These are phyloP conservation scores for Eudasyphora cyanicolor DNA, from an alignment of 2,888 invertebrate species.

Conservation along the genomic window DNA sequence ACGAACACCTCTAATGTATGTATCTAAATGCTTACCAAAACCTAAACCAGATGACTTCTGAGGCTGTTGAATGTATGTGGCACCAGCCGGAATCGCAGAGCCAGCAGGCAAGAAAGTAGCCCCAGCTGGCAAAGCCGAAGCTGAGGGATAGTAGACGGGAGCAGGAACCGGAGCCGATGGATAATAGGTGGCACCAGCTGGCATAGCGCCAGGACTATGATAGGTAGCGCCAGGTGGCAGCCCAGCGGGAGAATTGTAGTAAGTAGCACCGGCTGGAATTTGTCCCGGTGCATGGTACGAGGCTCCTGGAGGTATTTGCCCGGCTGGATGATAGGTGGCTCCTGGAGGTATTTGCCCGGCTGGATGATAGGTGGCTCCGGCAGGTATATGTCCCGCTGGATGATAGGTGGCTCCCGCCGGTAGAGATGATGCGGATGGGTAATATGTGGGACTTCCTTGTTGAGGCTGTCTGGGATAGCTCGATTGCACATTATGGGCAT, in stretches of 20 bases:
- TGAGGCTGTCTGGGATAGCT: conserved; percentile 73
- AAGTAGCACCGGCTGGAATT: conserved; percentile 52
- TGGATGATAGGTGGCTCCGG: conserved; percentile 69
- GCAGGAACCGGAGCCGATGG: conserved; percentile 67
- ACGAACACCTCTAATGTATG: neutral
- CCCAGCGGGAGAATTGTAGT: conserved; percentile 36
- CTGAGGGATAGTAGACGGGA: conserved; percentile 55
- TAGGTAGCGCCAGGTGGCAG: conserved; percentile 62
- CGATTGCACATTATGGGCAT: conserved; percentile 73
- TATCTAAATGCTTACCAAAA: conserved; percentile 72
- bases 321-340: conserved; percentile 60
- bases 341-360: conserved; percentile 64
- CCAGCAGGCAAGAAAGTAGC: conserved; percentile 72
- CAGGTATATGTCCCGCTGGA: conserved; percentile 66
- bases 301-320: conserved; percentile 66
- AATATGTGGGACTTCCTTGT: conserved; percentile 72
- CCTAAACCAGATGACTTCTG: conserved; percentile 75
- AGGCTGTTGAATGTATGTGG: conserved; percentile 74
- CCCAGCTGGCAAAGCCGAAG: conserved; percentile 71
- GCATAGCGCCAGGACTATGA: conserved; percentile 47
- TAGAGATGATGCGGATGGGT: conserved; percentile 55
- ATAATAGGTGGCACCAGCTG: conserved; percentile 69
- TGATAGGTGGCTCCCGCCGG: conserved; percentile 69
- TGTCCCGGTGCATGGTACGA: conserved; percentile 63
- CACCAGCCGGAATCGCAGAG: conserved; percentile 69